These are phyloP conservation scores for Pelecanus crispus DNA, from an alignment of 2,113 vertebrate species.

Conservation along the genomic window DNA sequence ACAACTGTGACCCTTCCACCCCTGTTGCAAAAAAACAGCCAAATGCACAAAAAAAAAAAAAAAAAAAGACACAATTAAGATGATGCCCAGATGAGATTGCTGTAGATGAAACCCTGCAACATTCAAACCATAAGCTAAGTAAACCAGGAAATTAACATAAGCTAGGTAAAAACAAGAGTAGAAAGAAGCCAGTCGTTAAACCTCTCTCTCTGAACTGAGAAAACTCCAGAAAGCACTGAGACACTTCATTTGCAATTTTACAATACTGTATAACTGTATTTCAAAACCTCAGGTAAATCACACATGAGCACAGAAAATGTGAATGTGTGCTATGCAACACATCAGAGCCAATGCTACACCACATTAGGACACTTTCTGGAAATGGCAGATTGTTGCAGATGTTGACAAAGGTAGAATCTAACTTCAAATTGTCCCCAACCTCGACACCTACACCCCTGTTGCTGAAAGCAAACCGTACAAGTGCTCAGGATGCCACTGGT, in stretches of 20 bases:
- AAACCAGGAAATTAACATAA: background rate
- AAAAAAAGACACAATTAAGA: background rate
- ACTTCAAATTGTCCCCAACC: background rate
- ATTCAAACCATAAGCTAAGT: background rate
- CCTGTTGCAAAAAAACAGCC: rapidly evolving
- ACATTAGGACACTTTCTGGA: background rate
- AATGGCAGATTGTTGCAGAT: background rate
- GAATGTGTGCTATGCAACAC: background rate
- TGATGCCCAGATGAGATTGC: background rate
- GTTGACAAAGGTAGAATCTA: background rate
- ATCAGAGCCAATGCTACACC: background rate
- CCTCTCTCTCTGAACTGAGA: background rate
- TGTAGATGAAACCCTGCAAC: background rate
- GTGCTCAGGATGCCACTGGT: background rate
- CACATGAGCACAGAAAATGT: rapidly evolving
- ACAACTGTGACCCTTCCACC: background rate
- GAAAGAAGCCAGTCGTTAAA: background rate
- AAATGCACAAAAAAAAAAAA: background rate
- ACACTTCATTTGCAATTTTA: background rate
- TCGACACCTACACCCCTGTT: background rate
- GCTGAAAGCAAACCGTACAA: background rate
- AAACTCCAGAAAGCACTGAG: background rate
- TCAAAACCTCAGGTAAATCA: background rate
- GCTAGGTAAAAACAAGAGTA: background rate
- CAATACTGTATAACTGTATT: background rate